Base-by-base conservation (phyloP, 1,140 invertebrate genomes). In the Papilio glaucus region DNA sequence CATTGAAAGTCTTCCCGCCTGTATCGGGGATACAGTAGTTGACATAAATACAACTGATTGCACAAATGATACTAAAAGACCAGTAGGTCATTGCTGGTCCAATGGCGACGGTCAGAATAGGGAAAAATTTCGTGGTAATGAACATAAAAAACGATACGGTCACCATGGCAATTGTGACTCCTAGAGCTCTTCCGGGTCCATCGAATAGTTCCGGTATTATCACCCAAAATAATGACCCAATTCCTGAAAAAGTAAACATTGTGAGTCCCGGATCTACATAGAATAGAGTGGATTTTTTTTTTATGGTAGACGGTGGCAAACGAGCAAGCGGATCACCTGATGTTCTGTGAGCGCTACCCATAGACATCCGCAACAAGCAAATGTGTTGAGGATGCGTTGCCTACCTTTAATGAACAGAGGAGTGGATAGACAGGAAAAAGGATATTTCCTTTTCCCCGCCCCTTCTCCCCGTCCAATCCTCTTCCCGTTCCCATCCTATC, bases 131-230 rank as follows among this genome's bases (percentile, higher is more conserved):
- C 2, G 80, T 75, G 0, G 93, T 94, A 73, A 96, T 85, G 45
- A 96, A 89, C 6, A 95, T 85, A 90, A 94, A 94, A 0, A 95
- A 89, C 21, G 95, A 93, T 0, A 94, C 94, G 24, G 95, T 93
- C 18, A 95, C 49, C 2, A 78, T 13, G 1, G 65, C 60, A 0
- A 76, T 49, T 0, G 83, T 77, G 0, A 85, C 42, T 0, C 88
- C 89, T 2, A 84, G 39, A 0, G 85, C 85, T 65, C 90, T 63
- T 0, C 77, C 60, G 12, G 75, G 76, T 0, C 84, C 87, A 18
- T 89, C 85, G 65, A 92, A 92, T 3, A 92, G 39, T 72, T 92
- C 90, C 0, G 90, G 76, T 21, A 71, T 39, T 0, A 90, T 68
- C 7, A 84, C 29, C 86, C 86, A 92, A 12, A 73, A 68, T 26